These are phyloP conservation scores for Gryllus bimaculatus DNA, from an alignment of 1,140 invertebrate genomes.

Conservation along the genomic window DNA sequence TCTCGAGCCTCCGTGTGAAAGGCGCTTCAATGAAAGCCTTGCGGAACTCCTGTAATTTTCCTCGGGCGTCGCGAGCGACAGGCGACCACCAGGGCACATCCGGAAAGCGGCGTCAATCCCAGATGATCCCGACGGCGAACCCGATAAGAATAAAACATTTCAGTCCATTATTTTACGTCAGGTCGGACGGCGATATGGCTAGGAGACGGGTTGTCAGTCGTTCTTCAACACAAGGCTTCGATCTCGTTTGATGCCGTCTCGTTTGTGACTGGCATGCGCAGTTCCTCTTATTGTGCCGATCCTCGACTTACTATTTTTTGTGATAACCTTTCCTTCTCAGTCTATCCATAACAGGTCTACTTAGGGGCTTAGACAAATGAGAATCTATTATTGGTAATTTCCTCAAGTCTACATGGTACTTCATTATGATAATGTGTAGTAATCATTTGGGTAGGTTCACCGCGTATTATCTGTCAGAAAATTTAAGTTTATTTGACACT, in stretches of 20 bases:
- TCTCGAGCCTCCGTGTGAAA: background rate
- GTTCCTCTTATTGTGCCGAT: too few species aligned
- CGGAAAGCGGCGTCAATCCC: background rate
- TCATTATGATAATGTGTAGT: too few species aligned
- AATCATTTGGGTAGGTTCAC: background rate
- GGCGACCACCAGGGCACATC: background rate
- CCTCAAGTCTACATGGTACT: too few species aligned
- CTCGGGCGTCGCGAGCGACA: background rate
- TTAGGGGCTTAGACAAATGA: too few species aligned
- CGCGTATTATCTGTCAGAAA: background rate
- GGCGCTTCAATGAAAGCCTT: too few species aligned
- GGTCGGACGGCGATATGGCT: background rate
- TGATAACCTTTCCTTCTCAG: too few species aligned
- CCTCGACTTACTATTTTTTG: too few species aligned
- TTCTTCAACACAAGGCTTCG: background rate
- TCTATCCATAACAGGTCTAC: too few species aligned
- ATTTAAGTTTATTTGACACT: background rate
- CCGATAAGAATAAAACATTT: background rate
- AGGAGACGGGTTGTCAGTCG: background rate
- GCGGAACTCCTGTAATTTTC: background rate
- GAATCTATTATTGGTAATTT: too few species aligned
- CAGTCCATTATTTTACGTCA: background rate
- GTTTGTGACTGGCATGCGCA: too few species aligned
- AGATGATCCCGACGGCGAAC: background rate
- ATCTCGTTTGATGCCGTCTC: background rate